Conservation (phyloP, 1,140 invertebrate genomes). For the Lepidotrigona ventralis region DNA sequence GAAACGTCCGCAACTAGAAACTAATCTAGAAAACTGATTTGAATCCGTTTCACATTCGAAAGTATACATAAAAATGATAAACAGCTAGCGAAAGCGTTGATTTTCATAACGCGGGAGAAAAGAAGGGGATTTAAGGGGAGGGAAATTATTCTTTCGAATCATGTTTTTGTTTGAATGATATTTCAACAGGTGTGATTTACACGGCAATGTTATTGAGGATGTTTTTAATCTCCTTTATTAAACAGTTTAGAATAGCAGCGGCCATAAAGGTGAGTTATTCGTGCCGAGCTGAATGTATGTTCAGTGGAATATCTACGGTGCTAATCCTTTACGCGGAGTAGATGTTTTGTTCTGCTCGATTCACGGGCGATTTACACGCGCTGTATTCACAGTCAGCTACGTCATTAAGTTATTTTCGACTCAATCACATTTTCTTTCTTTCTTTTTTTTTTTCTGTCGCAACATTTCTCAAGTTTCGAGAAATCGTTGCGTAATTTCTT, state of each 20-base stretch:
- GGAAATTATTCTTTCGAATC: neutral
- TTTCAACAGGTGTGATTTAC: neutral
- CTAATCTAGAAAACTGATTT: neutral
- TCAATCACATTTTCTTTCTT: neutral
- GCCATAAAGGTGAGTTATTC: slow-evolving; percentile 8
- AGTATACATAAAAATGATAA: neutral
- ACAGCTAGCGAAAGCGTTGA: too few relatives aligned
- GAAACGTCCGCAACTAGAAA: too few relatives aligned
- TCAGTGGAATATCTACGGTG: neutral
- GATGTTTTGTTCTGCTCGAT: neutral
- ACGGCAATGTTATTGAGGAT: neutral
- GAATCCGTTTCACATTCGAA: neutral
- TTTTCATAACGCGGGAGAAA: neutral
- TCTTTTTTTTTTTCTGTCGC: neutral
- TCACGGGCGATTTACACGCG: neutral
- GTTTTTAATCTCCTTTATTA: slow-evolving; percentile 13
- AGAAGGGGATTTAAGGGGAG: neutral
- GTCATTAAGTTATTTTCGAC: neutral
- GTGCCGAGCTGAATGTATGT: slow-evolving; percentile 1
- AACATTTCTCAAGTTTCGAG: neutral
- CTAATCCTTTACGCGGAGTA: neutral
- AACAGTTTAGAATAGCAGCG: neutral
- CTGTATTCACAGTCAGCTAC: neutral
- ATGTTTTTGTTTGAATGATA: neutral
- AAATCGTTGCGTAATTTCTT: neutral